These are phyloP conservation scores for Peromyscus maniculatus DNA, from an alignment of 2,113 vertebrate genomes.

Conservation along the genomic window DNA sequence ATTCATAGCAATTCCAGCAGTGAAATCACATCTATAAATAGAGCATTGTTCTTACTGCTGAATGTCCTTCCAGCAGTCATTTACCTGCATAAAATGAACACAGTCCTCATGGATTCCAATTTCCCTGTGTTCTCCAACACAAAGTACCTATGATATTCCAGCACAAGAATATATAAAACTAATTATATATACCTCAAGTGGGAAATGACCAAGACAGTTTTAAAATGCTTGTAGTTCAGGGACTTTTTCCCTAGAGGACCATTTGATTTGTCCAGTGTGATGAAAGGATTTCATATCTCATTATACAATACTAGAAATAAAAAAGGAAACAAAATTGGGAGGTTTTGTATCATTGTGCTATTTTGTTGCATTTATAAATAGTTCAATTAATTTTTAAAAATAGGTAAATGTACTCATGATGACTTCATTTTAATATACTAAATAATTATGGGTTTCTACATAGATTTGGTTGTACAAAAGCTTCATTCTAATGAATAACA, in stretches of 20 bases:
- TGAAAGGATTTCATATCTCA: constrained; percentile 1
- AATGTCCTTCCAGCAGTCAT: neutral
- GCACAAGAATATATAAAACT: neutral
- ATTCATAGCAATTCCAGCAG: neutral
- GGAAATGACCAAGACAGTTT: neutral
- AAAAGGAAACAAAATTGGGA: neutral
- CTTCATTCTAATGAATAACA: neutral
- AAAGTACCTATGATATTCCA: neutral
- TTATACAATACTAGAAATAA: constrained; percentile 31
- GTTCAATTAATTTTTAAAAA: constrained; percentile 46
- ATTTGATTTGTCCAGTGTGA: constrained; percentile 34
- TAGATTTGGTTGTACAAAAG: neutral
- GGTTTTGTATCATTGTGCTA: neutral
- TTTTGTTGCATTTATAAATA: neutral
- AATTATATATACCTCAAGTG: constrained; percentile 10
- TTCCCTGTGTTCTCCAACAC: neutral
- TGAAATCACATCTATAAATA: neutral
- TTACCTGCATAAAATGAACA: constrained; percentile 52
- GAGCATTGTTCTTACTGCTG: neutral
- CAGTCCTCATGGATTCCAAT: neutral
- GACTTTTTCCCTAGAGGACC: constrained; percentile 57
- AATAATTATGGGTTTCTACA: neutral
- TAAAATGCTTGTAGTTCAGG: neutral
- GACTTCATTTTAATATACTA: neutral
- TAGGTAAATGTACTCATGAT: neutral